Evolutionary conservation across 1,140 invertebrate genomes (phyloP).

Genomic region (Neodiprion virginianus): DNA sequence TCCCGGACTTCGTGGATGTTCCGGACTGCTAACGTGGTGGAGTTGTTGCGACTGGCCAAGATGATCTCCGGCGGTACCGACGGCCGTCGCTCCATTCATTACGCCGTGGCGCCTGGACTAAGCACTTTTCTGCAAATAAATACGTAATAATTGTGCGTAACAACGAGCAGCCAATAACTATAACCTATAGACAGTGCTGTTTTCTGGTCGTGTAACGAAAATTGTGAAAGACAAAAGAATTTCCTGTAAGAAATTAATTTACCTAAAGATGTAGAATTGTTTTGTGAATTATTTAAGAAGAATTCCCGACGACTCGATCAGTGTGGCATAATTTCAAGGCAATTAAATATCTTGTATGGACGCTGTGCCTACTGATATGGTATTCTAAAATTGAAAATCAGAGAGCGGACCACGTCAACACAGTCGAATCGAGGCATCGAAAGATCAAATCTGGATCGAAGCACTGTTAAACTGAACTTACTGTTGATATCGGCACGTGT

Average conservation of each 20-base stretch:
- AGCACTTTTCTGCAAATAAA: constrained; percentile 9
- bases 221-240: neutral
- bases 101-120: constrained; percentile 16
- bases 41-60: constrained; percentile 47
- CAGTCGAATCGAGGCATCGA: no score
- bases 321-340: no score
- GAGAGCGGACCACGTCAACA: no score
- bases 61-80: constrained; percentile 47
- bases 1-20: constrained; percentile 53
- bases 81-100: constrained; percentile 54
- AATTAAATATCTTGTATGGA: no score
- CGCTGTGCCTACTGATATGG: no score
- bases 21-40: constrained; percentile 50
- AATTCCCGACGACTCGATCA: no score
- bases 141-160: neutral
- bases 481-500: constrained; percentile 7
- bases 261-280: constrained; percentile 15
- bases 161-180: neutral
- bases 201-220: neutral
- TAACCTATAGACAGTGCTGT: neutral
- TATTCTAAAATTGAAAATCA: no score
- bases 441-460: neutral
- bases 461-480: constrained; percentile 20
- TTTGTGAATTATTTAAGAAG: no score
- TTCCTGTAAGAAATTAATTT: neutral